These are phyloP conservation scores for Parnassius smintheus DNA, from an alignment of 2,888 invertebrate species.

Conservation along the genomic window DNA sequence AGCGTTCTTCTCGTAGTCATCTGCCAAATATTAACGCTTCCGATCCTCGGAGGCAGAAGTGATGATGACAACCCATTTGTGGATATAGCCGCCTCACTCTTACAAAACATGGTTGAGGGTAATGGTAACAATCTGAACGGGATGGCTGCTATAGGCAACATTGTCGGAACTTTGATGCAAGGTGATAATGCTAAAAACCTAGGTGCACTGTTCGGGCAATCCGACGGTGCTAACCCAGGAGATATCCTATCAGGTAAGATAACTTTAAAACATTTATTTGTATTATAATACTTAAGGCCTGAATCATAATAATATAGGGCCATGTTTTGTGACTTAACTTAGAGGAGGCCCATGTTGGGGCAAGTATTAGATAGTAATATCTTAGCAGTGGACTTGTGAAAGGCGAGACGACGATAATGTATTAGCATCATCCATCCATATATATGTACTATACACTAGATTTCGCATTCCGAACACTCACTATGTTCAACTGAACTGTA, in stretches of 20 bases:
- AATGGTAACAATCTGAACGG: conserved; percentile 60
- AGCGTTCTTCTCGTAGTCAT: conserved; percentile 44
- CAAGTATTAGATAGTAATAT: no score
- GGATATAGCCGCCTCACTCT: conserved; percentile 85
- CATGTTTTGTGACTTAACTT: no score
- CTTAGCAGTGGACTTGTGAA: no score
- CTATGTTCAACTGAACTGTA: no score
- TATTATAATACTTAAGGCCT: not conserved
- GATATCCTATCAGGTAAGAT: conserved; percentile 72
- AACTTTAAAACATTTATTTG: not conserved
- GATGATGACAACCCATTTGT: conserved; percentile 81
- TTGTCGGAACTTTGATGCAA: conserved; percentile 86
- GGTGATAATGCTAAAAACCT: conserved; percentile 83
- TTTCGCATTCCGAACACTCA: no score
- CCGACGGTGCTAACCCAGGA: conserved; percentile 57
- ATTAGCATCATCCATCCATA: no score
- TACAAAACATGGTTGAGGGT: conserved; percentile 81
- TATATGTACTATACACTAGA: no score
- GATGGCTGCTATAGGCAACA: conserved; percentile 82
- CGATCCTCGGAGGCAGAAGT: conserved; percentile 53
- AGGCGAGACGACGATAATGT: no score
- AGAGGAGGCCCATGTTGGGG: no score
- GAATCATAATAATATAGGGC: no score
- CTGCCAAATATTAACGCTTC: conserved; percentile 49
- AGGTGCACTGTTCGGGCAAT: conserved; percentile 53